Conservation (phyloP, 2,797 vertebrate genomes). For the Clamator glandarius region DNA sequence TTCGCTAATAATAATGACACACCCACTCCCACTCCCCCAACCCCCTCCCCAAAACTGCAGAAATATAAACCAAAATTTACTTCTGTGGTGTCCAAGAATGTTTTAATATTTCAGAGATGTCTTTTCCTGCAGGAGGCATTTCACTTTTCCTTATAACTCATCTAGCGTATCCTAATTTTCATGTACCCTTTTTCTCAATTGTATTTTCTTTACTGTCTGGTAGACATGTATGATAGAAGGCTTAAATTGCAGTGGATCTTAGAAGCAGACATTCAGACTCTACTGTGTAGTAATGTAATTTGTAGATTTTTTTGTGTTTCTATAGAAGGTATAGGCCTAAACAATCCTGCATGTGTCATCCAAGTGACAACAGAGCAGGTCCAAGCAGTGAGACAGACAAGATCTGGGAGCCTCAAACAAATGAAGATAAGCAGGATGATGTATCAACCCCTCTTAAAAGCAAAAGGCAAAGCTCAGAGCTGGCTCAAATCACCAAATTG, state of each 20-base stretch:
- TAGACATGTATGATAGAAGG: neutral
- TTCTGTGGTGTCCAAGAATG: neutral
- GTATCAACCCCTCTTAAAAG: neutral
- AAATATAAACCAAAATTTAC: neutral
- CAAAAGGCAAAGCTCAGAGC: neutral
- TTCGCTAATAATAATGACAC: neutral
- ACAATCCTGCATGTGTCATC: neutral
- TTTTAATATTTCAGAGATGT: neutral
- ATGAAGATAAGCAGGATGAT: neutral
- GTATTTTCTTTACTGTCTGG: neutral
- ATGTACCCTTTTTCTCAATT: neutral
- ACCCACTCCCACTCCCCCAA: too few relatives aligned
- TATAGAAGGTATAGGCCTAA: neutral
- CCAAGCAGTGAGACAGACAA: neutral
- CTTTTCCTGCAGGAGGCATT: neutral
- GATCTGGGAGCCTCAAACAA: neutral
- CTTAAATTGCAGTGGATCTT: neutral
- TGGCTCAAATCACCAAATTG: neutral
- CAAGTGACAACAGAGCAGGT: neutral
- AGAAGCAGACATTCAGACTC: neutral
- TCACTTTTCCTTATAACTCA: neutral
- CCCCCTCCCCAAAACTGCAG: neutral
- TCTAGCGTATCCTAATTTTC: neutral
- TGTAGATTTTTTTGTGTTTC: neutral
- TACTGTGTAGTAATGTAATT: neutral